phyloP scores from a whole-genome alignment of 2,797 vertebrate genomes.

The Pseudomugil gertrudae region DNA sequence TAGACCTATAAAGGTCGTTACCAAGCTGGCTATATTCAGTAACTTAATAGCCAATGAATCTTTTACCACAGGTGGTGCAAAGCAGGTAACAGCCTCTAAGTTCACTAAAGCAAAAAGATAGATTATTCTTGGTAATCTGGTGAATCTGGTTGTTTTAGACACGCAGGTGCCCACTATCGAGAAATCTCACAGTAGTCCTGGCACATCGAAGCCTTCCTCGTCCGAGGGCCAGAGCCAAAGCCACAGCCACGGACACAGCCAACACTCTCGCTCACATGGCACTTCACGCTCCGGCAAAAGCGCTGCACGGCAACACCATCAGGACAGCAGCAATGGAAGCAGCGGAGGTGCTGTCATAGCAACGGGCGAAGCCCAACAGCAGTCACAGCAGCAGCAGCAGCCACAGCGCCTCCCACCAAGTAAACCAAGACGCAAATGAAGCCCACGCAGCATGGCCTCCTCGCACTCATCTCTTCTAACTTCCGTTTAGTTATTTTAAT shows the following conservation, averaged over 20 bases:
- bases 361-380: conserved; percentile 88
- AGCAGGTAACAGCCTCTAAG: conserved; percentile 39
- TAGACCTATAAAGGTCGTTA: conserved; percentile 15
- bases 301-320: conserved; percentile 90
- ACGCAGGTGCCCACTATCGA: conserved; percentile 96
- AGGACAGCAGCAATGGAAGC: conserved; percentile 79
- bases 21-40: conserved; percentile 19
- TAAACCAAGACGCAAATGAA: conserved; percentile 98
- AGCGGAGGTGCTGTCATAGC: conserved; percentile 83
- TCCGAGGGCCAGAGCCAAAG: conserved; percentile 88
- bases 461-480: conserved; percentile 91
- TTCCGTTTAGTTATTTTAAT: conserved; percentile 71
- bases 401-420: conserved; percentile 93
- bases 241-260: conserved; percentile 74
- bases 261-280: conserved; percentile 91
- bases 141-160: conserved; percentile 90
- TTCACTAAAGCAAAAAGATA: conserved; percentile 39
- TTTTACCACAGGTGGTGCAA: conserved; percentile 18
- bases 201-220: conserved; percentile 93
- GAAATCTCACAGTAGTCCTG: conserved; percentile 98
- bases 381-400: conserved; percentile 84
- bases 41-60: conserved; percentile 13
- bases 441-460: conserved; percentile 97
- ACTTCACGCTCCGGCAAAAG: conserved; percentile 94
- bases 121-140: conserved; percentile 74